Percentiles rank a stretch among this genome's conserved stretches.
Conservation (phyloP, 2,888 invertebrate species). For the Hedya salicella region DNA sequence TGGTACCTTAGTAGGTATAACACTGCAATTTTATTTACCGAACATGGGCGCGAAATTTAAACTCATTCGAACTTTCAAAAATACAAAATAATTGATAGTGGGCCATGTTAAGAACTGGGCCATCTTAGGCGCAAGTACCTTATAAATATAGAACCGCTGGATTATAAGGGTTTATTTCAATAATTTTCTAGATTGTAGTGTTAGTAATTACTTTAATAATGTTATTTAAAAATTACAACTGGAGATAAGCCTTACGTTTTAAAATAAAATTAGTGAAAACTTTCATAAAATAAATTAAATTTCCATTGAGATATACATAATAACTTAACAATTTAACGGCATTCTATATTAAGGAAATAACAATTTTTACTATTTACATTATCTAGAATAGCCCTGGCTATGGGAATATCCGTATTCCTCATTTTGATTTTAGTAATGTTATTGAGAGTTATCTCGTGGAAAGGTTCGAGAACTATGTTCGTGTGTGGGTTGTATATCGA, state of each 20-base stretch:
- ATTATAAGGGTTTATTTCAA: no score
- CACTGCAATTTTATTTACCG: no score
- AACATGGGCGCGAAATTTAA: no score
- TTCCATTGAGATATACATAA: slow-evolving; percentile 39
- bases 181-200: no score
- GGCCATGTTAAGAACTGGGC: no score
- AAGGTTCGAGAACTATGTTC: slow-evolving; percentile 64
- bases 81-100: no score
- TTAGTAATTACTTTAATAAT: no score
- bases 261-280: background rate
- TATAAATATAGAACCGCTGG: no score
- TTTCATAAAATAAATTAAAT: background rate
- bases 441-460: slow-evolving; percentile 70
- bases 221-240: slow-evolving; percentile 46
- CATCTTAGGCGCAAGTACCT: no score
- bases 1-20: no score
- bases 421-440: slow-evolving; percentile 70
- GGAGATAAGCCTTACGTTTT: slow-evolving; percentile 14
- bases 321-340: slow-evolving; percentile 56
- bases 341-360: slow-evolving; percentile 79
- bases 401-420: slow-evolving; percentile 68
- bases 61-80: no score
- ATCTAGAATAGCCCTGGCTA: slow-evolving; percentile 63
- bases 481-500: slow-evolving; percentile 60
- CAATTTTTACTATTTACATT: slow-evolving; percentile 62